A percentile compares a stretch with the other conserved stretches of the same genome.
Evolutionary conservation across 2,797 vertebrate genomes (phyloP).

Genomic region (Melanotaenia boesemani): DNA sequence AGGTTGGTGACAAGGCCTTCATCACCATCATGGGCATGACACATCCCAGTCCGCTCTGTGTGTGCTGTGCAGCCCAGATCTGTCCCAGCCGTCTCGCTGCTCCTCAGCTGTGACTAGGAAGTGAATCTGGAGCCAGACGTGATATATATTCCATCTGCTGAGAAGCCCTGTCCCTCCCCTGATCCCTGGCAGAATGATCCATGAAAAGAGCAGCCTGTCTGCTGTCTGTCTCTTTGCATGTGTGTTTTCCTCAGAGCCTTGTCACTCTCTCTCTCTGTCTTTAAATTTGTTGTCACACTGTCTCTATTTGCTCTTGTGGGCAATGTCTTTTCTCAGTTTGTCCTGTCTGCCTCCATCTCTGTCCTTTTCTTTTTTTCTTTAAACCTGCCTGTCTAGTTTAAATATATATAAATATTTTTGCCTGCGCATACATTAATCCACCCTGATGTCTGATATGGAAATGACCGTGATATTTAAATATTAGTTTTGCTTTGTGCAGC

Average conservation of each 20-base stretch:
- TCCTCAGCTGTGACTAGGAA: conserved; percentile 63
- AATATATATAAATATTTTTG: conserved; percentile 26
- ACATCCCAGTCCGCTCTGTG: conserved; percentile 35
- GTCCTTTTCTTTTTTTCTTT: conserved; percentile 2
- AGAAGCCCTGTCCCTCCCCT: conserved; percentile 62
- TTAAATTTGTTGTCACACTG: conserved; percentile 52
- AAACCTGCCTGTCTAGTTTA: neutral
- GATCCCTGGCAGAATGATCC: conserved; percentile 71
- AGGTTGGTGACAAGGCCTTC: conserved; percentile 69
- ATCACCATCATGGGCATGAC: conserved; percentile 48
- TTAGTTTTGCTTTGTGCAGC: neutral
- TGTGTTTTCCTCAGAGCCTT: conserved; percentile 38
- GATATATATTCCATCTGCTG: conserved; percentile 80
- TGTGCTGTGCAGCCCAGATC: conserved; percentile 66
- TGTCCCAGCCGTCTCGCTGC: conserved; percentile 63
- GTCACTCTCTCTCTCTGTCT: conserved; percentile 35
- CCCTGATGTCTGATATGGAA: conserved; percentile 18
- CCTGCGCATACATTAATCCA: conserved; percentile 13
- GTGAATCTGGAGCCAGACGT: conserved; percentile 57
- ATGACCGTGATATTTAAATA: conserved; percentile 21
- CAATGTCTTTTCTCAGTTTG: conserved; percentile 25
- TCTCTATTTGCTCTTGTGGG: conserved; percentile 33
- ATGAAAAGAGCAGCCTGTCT: conserved; percentile 72
- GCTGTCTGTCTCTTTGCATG: conserved; percentile 44
- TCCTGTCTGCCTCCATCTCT: conserved; percentile 17